A percentile compares a stretch with the other conserved stretches of the same genome.
Conservation (phyloP, 2,797 vertebrate genomes). For the Centroberyx gerrardi region DNA sequence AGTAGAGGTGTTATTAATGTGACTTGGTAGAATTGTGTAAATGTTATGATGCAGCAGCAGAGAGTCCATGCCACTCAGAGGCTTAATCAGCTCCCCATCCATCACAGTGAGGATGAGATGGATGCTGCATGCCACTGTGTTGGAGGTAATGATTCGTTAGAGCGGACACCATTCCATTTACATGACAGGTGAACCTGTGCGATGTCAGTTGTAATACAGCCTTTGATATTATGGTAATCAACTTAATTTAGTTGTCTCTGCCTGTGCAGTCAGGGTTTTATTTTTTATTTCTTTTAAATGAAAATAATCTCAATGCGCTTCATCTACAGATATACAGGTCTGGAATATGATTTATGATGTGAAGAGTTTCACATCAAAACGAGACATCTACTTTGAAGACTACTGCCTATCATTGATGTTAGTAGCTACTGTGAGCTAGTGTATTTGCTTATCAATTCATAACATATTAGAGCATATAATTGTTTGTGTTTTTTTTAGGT, state of each 20-base stretch:
- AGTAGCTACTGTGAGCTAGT: neutral
- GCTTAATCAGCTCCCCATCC: neutral
- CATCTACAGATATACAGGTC: no score
- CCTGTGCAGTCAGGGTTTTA: no score
- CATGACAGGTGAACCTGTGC: neutral
- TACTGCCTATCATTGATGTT: neutral
- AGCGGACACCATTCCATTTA: neutral
- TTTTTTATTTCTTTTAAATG: no score
- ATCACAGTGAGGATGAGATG: constrained; percentile 7
- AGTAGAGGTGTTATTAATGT: neutral
- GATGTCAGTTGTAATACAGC: neutral
- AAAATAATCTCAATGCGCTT: no score
- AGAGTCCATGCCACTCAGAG: no score
- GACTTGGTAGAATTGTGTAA: neutral
- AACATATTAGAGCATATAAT: neutral
- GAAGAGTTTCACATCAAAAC: no score
- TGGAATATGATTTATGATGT: no score
- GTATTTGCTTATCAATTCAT: neutral
- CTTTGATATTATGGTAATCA: neutral
- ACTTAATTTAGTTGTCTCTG: neutral
- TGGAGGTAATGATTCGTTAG: neutral
- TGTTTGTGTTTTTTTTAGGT: neutral
- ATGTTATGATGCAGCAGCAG: neutral
- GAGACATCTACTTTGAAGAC: no score
- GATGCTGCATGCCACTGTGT: constrained; percentile 5